Evolutionary conservation across 2,113 vertebrate species (phyloP), one percentile per base, ranked within the genome.

Genomic region (Pygoscelis adeliae): DNA sequence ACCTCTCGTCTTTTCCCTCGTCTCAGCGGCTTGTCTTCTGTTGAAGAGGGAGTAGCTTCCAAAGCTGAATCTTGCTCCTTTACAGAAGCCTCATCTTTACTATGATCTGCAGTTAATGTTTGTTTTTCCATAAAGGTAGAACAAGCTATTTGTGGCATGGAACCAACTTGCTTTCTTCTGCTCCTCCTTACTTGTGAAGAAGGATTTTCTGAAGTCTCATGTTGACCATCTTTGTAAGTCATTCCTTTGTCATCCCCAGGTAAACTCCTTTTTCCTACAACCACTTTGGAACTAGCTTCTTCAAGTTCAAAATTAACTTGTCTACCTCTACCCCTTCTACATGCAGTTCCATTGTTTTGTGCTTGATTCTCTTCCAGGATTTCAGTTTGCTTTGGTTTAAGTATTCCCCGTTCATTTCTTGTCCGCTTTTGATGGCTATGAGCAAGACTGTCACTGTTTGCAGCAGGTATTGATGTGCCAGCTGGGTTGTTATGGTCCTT

Each of bases 231-330:
- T 74, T 59, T 40, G 20, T 29, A 36, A 82, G 46, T 11, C 34
- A 19, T 13, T 36, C 16, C 87, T 79, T 71, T 50, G 27, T 11
- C n/a, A 30, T 17, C 34, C 62, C 26, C 93, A 77, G 71, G 49
- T 49, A 46, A 96, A 81, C 21, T 49, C 47, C 6, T 36, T 66
- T 70, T 62, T 21, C 19, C 71, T 83, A 49, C 62, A 58, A 2
- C 11, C 0, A 0, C 27, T 71, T 80, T 47, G 65, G 85, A 91
- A 79, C 14, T 29, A 40, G 19, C 3, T 91, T 76, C 63, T 63
- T 78, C 49, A 58, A 71, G 56, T 9, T 84, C 55, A 86, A 94
- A 95, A 23, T 47, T 44, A 44, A 95, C 88, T 91, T 83, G 94
- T 59, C 17, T 95, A n/a, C 76, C 34, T 90, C 72, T 88, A 1